Conservation (phyloP, 64 coral and sea anemone species). For the Montipora capricornis region DNA sequence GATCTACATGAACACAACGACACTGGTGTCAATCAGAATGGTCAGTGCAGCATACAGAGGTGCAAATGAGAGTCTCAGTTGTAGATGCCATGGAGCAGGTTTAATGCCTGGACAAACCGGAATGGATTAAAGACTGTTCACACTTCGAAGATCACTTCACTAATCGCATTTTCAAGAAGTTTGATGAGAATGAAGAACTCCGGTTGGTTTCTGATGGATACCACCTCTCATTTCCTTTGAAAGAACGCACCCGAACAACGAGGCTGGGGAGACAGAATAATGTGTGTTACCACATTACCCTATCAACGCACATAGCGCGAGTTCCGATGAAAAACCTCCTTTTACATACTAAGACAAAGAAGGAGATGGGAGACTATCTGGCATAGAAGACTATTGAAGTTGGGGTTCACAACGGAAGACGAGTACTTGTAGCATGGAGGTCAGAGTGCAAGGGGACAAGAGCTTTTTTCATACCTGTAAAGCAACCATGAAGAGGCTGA, state of each 20-base stretch:
- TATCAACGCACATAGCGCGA: slow-evolving; percentile 1
- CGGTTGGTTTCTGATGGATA: slow-evolving; percentile 58
- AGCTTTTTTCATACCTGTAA: not conserved
- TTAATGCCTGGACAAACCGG: slow-evolving; percentile 18
- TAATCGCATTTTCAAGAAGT: slow-evolving; percentile 18
- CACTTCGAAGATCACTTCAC: slow-evolving; percentile 1
- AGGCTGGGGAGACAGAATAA: not conserved
- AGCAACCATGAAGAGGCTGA: slow-evolving; percentile 52
- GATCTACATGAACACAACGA: not conserved
- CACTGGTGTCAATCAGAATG: not conserved
- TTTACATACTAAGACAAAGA: slow-evolving; percentile 7
- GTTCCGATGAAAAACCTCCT: not conserved
- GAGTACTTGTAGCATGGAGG: slow-evolving; percentile 35
- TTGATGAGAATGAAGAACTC: slow-evolving; percentile 1
- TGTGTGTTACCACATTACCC: not conserved
- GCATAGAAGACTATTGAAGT: slow-evolving; percentile 24
- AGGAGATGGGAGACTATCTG: slow-evolving; percentile 21
- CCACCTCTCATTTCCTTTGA: slow-evolving; percentile 23
- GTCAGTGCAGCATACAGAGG: not conserved
- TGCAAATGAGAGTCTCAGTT: slow-evolving; percentile 4
- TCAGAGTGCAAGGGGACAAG: slow-evolving; percentile 1
- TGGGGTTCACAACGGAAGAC: not conserved
- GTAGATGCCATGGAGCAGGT: slow-evolving; percentile 31
- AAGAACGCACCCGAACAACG: not conserved
- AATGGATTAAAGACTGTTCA: slow-evolving; percentile 10